These are phyloP conservation scores for Leptinotarsa juncta DNA, from an alignment of 2,888 invertebrate genomes.

Conservation along the genomic window DNA sequence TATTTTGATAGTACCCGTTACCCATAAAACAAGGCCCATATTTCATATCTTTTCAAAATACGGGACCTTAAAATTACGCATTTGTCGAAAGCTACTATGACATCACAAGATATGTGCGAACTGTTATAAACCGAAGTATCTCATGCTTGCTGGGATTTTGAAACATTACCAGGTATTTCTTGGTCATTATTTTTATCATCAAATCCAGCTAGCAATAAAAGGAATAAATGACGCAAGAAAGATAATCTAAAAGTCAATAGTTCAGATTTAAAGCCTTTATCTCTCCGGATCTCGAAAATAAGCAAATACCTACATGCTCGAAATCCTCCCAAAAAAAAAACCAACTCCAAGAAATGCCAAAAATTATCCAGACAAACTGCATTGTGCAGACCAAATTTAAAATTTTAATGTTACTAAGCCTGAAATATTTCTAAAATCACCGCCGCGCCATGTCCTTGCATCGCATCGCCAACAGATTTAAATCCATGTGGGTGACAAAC, in stretches of 20 bases:
- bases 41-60: too few relatives aligned
- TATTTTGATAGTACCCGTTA: too few relatives aligned
- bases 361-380: conserved; percentile 60
- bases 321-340: conserved; percentile 42
- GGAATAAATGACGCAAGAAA: not conserved
- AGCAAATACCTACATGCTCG: conserved; percentile 39
- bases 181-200: not conserved
- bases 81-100: too few relatives aligned
- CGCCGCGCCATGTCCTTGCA: conserved; percentile 55
- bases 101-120: too few relatives aligned
- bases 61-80: too few relatives aligned
- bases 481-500: conserved; percentile 51
- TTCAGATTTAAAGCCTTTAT: conserved; percentile 17
- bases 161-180: too few relatives aligned
- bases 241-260: conserved; percentile 22
- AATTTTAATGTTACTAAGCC: conserved; percentile 59
- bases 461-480: conserved; percentile 40
- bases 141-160: too few relatives aligned
- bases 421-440: conserved; percentile 59
- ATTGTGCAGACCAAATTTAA: conserved; percentile 56
- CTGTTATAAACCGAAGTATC: too few relatives aligned
- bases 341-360: conserved; percentile 50
- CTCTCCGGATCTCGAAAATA: conserved; percentile 29
- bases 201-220: not conserved
- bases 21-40: too few relatives aligned